Conservation (phyloP, 92 coral and sea anemone genomes). For the Phenganax marumi region DNA sequence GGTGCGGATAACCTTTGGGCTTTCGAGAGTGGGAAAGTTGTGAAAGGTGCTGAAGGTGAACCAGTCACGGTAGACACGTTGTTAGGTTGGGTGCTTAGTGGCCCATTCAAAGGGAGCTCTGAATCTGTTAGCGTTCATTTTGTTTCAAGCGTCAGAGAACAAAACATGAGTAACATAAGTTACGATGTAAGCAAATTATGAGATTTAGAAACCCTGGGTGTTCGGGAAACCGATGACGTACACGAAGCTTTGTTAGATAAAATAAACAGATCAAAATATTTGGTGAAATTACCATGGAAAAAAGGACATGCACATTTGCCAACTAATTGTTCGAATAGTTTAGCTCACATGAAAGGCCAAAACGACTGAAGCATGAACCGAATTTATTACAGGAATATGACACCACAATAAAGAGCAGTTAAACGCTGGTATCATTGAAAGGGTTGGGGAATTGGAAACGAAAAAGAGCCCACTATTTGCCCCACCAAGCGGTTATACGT, state of each 20-base stretch:
- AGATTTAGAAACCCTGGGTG: no score
- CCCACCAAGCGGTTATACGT: conserved; percentile 56
- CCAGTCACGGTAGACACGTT: no score
- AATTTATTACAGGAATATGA: no score
- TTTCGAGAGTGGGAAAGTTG: not conserved
- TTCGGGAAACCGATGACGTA: conserved; percentile 49
- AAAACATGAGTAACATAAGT: not conserved
- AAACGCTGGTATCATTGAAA: no score
- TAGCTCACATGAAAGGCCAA: conserved; percentile 51
- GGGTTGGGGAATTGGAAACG: conserved; percentile 41
- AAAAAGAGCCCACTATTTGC: conserved; percentile 42
- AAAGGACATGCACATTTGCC: no score
- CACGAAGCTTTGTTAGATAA: conserved; percentile 51
- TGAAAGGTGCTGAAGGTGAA: no score
- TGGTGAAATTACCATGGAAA: no score
- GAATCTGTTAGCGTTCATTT: conserved; percentile 1
- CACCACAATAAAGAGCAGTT: no score
- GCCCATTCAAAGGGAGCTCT: conserved; percentile 56
- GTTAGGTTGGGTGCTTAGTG: conserved; percentile 66
- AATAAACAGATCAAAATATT: no score
- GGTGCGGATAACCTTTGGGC: no score
- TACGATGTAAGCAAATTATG: conserved; percentile 21
- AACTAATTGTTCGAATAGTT: conserved; percentile 36
- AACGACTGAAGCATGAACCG: conserved; percentile 34
- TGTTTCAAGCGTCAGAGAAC: not conserved